Base-by-base conservation (phyloP, 1,140 invertebrate genomes). In the Trichoplusia ni region DNA sequence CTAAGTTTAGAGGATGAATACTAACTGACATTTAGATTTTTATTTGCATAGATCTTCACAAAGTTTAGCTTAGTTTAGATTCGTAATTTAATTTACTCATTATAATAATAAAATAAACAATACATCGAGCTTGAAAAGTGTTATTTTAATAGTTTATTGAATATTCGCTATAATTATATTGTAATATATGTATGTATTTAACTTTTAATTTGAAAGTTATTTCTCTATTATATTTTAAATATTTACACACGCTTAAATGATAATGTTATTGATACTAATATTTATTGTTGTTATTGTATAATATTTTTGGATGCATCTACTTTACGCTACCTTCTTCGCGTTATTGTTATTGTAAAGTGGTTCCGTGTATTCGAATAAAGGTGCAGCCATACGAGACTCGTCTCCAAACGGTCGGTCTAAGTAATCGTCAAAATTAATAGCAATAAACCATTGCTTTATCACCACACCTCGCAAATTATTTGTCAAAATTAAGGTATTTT, bases 1-100 rank as follows among this genome's bases (percentile, higher is more conserved):
- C 85, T 90, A 87, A 88, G 87, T 90, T 90, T 90, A 90, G 87
- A 90, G 87, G 87, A 90, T 90, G 87, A 86, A 79, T 82, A 88
- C 58, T 77, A 81, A 71, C 75, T 65, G 67, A 77, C 68, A 71
- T 73, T 75, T 88, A 90, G 83, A 73, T 42, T 23, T 67, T 78
- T 84, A 8, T 83, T 87, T 88, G 74, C 71, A 74, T 88, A 90
- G 83, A 56, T 70, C 64, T 40, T 72, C 75, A 75, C 73, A 29
- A 68, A 72, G 67, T 59, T 61, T 90, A 84, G 75, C 40, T 79
- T 89, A 90, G 87, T 79, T 87, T 88, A 90, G 85, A 79, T 63
- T 77, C 35, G 53, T 64, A 33, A 68, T 64, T 54, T 76, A 60
- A 61, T 84, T 85, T 74, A 77, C 69, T 75, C 65, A 68, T 73